A percentile compares a stretch with the other conserved stretches of the same genome.
Conservation (phyloP, 1,140 invertebrate species). For the Drosophila ohnishii region DNA sequence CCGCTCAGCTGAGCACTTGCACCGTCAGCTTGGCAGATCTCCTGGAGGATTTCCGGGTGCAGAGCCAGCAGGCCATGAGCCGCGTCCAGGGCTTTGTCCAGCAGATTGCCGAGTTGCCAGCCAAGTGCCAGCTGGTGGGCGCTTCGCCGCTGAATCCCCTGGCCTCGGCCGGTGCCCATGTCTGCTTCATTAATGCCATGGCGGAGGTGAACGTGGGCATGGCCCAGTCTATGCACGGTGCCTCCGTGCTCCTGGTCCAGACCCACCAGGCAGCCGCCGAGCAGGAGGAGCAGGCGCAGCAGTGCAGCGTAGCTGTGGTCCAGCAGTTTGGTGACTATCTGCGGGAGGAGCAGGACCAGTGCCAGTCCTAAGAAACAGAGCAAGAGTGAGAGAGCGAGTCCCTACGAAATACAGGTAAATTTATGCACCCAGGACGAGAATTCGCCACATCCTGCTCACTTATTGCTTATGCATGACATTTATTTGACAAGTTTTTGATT, state of each 20-base stretch:
- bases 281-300: conserved; percentile 35
- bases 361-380: conserved; percentile 12
- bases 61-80: conserved; percentile 36
- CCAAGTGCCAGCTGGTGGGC: conserved; percentile 33
- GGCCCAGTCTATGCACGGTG: conserved; percentile 58
- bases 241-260: conserved; percentile 54
- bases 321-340: conserved; percentile 41
- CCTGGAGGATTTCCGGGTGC: conserved; percentile 26
- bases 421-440: conserved; percentile 71
- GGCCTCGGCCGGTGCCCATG: conserved; percentile 23
- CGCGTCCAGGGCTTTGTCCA: conserved; percentile 50
- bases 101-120: conserved; percentile 53
- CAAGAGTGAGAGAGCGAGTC: not conserved
- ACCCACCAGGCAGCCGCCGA: conserved; percentile 49
- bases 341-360: conserved; percentile 57
- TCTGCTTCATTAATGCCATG: conserved; percentile 62
- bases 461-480: conserved; percentile 77
- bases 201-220: conserved; percentile 53
- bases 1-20: conserved; percentile 41
- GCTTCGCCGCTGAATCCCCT: conserved; percentile 22
- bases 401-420: conserved; percentile 58
- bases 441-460: conserved; percentile 52
- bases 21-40: conserved; percentile 20
- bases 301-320: conserved; percentile 46
- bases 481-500: conserved; percentile 82